Percentiles rank a stretch among this genome's conserved stretches.
Evolutionary conservation across 1,140 invertebrate species (phyloP).

Genomic region (Diorhabda elongata): DNA sequence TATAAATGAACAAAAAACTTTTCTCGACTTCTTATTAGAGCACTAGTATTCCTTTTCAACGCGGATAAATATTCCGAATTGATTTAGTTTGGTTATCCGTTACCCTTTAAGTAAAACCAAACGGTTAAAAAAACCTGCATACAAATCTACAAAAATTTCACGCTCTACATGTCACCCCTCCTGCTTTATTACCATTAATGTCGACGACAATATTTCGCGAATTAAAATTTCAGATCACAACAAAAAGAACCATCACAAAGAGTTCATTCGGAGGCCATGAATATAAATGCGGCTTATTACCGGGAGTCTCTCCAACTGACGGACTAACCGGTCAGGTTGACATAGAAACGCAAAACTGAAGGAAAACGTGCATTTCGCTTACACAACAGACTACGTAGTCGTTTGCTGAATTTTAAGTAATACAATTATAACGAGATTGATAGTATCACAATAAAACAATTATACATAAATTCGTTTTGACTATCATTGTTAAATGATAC

Average conservation of each 20-base stretch:
- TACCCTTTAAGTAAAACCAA: neutral
- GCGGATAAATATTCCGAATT: too few species aligned
- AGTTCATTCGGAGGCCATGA: slow-evolving; percentile 1
- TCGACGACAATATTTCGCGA: neutral
- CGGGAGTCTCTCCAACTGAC: neutral
- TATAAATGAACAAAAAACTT: too few species aligned
- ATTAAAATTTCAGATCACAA: slow-evolving; percentile 3
- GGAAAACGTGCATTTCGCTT: neutral
- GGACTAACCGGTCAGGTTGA: slow-evolving; percentile 1
- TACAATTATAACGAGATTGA: neutral
- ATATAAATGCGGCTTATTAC: slow-evolving; percentile 2
- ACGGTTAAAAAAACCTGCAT: neutral
- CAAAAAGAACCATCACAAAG: slow-evolving; percentile 2
- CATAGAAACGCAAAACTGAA: neutral
- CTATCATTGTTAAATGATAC: too few species aligned
- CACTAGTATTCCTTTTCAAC: too few species aligned
- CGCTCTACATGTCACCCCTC: neutral
- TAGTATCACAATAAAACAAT: too few species aligned
- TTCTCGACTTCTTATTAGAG: too few species aligned
- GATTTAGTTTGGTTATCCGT: too few species aligned
- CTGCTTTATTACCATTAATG: neutral
- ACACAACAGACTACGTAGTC: neutral
- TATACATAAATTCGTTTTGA: too few species aligned
- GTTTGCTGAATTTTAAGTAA: neutral
- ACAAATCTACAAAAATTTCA: neutral